These are phyloP conservation scores for Lichenostomus cassidix DNA, from an alignment of 2,113 vertebrate species.

Conservation along the genomic window DNA sequence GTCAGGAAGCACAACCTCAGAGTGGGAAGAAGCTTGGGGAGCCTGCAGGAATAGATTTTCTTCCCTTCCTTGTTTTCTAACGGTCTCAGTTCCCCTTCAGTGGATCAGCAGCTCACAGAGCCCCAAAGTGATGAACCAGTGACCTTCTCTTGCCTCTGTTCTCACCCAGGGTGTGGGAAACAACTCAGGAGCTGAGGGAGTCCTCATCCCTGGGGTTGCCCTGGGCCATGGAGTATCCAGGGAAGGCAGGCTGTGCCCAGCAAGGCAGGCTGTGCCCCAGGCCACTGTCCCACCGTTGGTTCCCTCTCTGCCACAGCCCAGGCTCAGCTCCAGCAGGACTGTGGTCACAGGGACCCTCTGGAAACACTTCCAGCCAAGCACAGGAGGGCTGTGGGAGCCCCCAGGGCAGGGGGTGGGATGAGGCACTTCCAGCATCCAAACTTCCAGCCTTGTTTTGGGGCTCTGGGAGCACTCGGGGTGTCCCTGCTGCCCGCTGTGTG, in stretches of 20 bases:
- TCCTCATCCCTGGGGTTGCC: not conserved
- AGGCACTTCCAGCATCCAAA: rapidly evolving
- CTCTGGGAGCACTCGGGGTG: not conserved
- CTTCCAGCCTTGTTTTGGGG: not conserved
- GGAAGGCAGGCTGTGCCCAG: too few relatives aligned
- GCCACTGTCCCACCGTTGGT: rapidly evolving
- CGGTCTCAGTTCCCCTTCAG: not conserved
- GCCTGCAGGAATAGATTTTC: not conserved
- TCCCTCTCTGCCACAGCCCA: not conserved
- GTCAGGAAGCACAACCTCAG: not conserved
- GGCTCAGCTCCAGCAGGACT: not conserved
- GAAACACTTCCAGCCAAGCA: not conserved
- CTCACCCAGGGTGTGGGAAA: not conserved
- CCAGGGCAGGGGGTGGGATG: not conserved
- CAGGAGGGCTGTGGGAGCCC: rapidly evolving
- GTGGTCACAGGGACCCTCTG: rapidly evolving
- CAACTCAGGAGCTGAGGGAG: not conserved
- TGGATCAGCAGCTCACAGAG: not conserved
- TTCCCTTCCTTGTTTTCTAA: not conserved
- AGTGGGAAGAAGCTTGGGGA: not conserved
- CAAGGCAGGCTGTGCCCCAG: too few relatives aligned
- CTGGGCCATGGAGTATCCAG: rapidly evolving
- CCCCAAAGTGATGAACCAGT: rapidly evolving
- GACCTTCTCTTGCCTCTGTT: rapidly evolving
- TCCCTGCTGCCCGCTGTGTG: not conserved